Base-by-base conservation (phyloP, 2,797 vertebrate genomes). In the Anomalospiza imberbis region DNA sequence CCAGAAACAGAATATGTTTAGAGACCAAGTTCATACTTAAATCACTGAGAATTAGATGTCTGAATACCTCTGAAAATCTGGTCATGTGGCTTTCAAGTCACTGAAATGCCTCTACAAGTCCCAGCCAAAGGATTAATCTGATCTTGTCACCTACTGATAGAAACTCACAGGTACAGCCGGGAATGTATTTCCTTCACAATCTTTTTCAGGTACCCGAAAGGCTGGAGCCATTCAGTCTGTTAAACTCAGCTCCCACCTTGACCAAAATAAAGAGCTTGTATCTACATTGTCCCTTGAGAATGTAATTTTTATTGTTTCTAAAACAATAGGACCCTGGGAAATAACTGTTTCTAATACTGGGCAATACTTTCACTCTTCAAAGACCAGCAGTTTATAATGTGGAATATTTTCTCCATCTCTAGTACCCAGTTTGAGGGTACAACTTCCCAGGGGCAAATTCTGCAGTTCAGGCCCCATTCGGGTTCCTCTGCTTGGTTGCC, bases 101-200 rank as follows among this genome's bases (percentile, higher is more conserved):
- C n/a, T 32, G 7, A 85, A 92, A 63, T 15, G 21, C 24, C 17
- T 55, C 34, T 45, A 21, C 53, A 73, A 47, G 17, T 51, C 65
- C 71, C 40, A 87, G 50, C n/a, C 31, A 58, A 74, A 95, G 53
- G 47, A 71, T 71, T 79, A 44, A 81, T 68, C 53, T 77, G 63
- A 87, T 80, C 68, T 94, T 95, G 75, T 83, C 86, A 93, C 29
- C 61, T 82, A 74, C 38, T 77, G 63, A 91, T 58, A 93, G 72
- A 79, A 87, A 80, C 38, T 51, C 65, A 77, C 3, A 13, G 48
- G 38, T 91, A 68, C 48, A 91, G 44, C 51, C 91, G 22, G 26
- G 42, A 96, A 88, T 47, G 61, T 31, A 10, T 89, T 86, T 73
- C 66, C 36, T 70, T 80, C 44, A 61, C 32, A 40, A 15, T 32